A percentile compares a stretch with the other conserved stretches of the same genome.
Evolutionary conservation across 2,888 invertebrate species (phyloP).

Genomic region (Clivina fossor): DNA sequence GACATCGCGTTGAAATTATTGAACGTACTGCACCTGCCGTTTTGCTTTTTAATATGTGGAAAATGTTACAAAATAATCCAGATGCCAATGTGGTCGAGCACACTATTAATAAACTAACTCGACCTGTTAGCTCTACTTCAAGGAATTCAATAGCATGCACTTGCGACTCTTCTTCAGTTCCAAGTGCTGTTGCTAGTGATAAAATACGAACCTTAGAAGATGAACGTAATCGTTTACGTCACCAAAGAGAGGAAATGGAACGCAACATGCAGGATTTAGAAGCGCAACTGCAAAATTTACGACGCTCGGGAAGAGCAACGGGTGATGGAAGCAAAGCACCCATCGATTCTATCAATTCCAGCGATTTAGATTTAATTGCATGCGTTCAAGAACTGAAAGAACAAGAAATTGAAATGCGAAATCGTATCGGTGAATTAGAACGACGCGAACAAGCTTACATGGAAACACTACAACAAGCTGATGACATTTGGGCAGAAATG

Average conservation of each 20-base stretch:
- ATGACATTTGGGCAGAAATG: conserved; percentile 71
- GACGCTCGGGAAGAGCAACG: conserved; percentile 12
- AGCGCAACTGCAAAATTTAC: conserved; percentile 11
- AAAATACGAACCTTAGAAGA: conserved; percentile 19
- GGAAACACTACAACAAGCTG: conserved; percentile 70
- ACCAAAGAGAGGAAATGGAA: conserved; percentile 7
- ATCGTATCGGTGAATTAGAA: conserved; percentile 64
- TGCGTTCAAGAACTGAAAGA: conserved; percentile 57
- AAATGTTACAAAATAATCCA: conserved; percentile 50
- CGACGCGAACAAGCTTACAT: conserved; percentile 67
- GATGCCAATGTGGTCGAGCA: conserved; percentile 45
- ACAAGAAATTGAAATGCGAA: conserved; percentile 62
- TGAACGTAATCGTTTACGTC: conserved; percentile 9
- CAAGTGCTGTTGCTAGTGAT: background rate
- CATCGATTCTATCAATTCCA: conserved; percentile 41
- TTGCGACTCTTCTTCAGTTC: too few relatives aligned
- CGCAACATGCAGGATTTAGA: conserved; percentile 12
- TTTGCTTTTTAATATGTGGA: conserved; percentile 62
- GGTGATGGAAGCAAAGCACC: conserved; percentile 33
- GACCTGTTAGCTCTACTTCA: conserved; percentile 47
- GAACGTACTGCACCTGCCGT: conserved; percentile 65
- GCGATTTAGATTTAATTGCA: conserved; percentile 53
- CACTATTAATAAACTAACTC: conserved; percentile 30
- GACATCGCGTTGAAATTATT: conserved; percentile 59
- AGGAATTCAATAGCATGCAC: too few relatives aligned